These are phyloP conservation scores for Microtus oregoni DNA, from an alignment of 2,113 vertebrate genomes.

Conservation along the genomic window DNA sequence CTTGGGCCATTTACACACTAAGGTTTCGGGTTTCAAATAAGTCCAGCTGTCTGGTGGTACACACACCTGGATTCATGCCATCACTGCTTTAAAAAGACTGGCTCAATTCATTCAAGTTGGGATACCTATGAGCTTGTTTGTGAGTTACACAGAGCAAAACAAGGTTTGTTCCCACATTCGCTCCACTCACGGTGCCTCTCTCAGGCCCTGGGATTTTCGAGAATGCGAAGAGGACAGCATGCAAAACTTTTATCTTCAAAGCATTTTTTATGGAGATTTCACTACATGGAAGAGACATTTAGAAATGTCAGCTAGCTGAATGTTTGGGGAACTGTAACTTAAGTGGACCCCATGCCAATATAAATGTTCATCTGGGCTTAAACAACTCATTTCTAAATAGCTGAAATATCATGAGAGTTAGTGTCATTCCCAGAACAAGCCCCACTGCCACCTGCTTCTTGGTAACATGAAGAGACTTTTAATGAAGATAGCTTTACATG, in stretches of 20 bases:
- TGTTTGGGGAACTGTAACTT: conserved; percentile 35
- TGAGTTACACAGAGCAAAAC: not conserved
- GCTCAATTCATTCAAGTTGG: not conserved
- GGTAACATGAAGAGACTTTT: conserved; percentile 10
- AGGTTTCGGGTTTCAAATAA: not conserved
- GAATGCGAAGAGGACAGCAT: not conserved
- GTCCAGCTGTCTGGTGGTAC: not conserved
- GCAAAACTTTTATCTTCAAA: conserved; percentile 45
- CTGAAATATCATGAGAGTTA: conserved; percentile 20
- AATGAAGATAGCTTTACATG: conserved; percentile 1
- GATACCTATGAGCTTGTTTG: no score
- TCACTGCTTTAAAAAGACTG: not conserved
- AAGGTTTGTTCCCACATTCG: not conserved
- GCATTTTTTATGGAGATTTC: not conserved
- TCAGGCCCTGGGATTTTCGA: not conserved
- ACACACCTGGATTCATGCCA: fast-evolving
- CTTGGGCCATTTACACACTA: not conserved
- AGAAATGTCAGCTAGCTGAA: conserved; percentile 72
- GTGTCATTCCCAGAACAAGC: not conserved
- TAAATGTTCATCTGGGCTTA: conserved; percentile 54
- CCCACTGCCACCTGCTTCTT: conserved; percentile 29
- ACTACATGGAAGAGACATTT: conserved; percentile 72
- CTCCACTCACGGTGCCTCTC: not conserved
- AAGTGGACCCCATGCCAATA: conserved; percentile 33
- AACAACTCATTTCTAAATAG: conserved; percentile 58